These are phyloP conservation scores for Meleagris gallopavo DNA, from an alignment of 2,113 vertebrate species.

Conservation along the genomic window DNA sequence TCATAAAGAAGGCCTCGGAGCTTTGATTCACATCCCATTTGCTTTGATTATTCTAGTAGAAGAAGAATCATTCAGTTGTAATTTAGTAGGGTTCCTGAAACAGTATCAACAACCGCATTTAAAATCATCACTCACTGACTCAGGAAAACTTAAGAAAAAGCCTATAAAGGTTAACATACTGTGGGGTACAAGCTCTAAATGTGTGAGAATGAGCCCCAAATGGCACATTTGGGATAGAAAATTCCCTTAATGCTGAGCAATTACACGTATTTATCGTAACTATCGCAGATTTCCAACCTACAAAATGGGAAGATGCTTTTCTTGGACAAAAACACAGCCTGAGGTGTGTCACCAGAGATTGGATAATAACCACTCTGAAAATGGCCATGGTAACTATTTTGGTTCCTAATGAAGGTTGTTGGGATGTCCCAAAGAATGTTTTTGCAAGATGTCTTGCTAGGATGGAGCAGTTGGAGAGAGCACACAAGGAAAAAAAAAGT, in stretches of 20 bases:
- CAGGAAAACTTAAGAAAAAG: constrained; percentile 43
- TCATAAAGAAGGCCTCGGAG: not conserved
- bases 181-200: constrained; percentile 34
- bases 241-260: not conserved
- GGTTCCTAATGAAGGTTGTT: not conserved
- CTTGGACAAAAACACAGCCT: constrained; percentile 12
- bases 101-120: constrained; percentile 43
- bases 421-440: not conserved
- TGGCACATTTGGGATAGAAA: not conserved
- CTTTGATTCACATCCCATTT: constrained; percentile 15
- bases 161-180: constrained; percentile 58
- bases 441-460: not conserved
- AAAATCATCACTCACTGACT: constrained; percentile 28
- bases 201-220: not conserved
- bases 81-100: constrained; percentile 54
- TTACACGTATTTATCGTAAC: constrained; percentile 19
- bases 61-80: constrained; percentile 43
- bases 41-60: not conserved
- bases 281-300: not conserved
- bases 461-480: not conserved
- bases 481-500: not conserved
- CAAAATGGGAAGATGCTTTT: not conserved
- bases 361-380: not conserved
- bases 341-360: not conserved
- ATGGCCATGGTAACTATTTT: not conserved